A percentile compares a stretch with the other conserved stretches of the same genome.
These are phyloP conservation scores for Muntiacus muntjak DNA, from an alignment of 2,113 vertebrate species.

Conservation along the genomic window DNA sequence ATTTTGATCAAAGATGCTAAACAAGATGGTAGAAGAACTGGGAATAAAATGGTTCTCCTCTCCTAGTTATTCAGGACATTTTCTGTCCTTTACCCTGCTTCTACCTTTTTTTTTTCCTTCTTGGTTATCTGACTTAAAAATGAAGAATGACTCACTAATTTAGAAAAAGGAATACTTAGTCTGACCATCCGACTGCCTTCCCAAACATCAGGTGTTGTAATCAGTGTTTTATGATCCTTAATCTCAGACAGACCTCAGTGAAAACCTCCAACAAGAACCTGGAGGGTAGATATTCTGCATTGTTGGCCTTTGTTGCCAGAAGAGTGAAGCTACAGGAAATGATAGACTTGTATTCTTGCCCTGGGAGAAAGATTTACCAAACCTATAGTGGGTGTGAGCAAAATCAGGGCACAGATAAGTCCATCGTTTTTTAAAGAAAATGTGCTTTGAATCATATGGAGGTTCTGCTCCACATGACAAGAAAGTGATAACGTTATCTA, in stretches of 20 bases:
- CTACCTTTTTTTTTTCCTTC: neutral
- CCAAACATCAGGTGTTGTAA: neutral
- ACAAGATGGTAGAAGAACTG: neutral
- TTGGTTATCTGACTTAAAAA: neutral
- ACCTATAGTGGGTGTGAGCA: neutral
- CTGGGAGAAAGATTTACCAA: slow-evolving; percentile 45
- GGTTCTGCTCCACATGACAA: slow-evolving; percentile 42
- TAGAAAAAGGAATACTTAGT: neutral
- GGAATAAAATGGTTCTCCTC: neutral
- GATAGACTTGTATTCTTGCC: slow-evolving; percentile 3
- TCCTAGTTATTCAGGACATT: neutral
- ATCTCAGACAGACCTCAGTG: neutral
- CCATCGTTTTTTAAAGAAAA: slow-evolving; percentile 50
- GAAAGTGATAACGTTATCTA: slow-evolving; percentile 34
- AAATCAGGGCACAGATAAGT: slow-evolving; percentile 19
- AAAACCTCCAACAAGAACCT: neutral
- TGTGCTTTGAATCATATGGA: slow-evolving; percentile 33
- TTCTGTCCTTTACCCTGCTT: neutral
- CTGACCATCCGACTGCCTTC: neutral
- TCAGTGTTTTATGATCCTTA: neutral
- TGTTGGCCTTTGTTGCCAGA: neutral
- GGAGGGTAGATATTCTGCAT: neutral
- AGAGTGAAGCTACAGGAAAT: neutral
- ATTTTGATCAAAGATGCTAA: slow-evolving; percentile 7
- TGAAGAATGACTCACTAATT: neutral